Conservation (phyloP, 2,797 vertebrate genomes). For the Rhinichthys osculus region DNA sequence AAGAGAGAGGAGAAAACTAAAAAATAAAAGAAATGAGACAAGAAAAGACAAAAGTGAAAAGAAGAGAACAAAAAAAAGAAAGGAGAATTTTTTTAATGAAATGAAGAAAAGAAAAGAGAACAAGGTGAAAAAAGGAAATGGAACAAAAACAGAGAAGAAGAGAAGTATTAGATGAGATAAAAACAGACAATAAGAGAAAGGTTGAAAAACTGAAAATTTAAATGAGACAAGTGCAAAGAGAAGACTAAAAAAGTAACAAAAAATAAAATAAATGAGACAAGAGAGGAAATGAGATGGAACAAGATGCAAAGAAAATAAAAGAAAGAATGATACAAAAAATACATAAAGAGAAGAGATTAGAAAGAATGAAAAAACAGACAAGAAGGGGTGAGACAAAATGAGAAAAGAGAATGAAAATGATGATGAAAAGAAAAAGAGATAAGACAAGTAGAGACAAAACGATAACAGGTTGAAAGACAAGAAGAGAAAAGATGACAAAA, state of each 20-base stretch:
- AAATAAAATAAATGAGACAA: neutral
- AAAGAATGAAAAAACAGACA: neutral
- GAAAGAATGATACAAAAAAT: neutral
- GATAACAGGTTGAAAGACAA: neutral
- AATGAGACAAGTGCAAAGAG: neutral
- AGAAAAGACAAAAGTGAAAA: neutral
- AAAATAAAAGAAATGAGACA: constrained; percentile 2
- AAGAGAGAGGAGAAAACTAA: neutral
- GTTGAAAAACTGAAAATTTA: neutral
- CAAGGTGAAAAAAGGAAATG: neutral
- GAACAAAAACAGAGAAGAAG: neutral
- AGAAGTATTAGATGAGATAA: neutral
- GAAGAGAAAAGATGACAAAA: neutral
- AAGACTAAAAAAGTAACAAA: neutral
- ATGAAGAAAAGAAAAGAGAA: neutral
- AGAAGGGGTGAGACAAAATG: neutral
- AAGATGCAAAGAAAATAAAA: neutral
- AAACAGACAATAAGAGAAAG: neutral
- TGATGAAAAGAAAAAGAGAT: neutral
- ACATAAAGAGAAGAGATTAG: neutral
- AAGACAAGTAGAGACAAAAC: neutral
- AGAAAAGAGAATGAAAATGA: constrained; percentile 3
- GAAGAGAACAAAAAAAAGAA: neutral
- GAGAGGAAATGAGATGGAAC: neutral
- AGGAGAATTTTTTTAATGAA: neutral